These are phyloP conservation scores for Sebastiscus albofasciatus DNA, from an alignment of 2,797 vertebrate species.

Conservation along the genomic window DNA sequence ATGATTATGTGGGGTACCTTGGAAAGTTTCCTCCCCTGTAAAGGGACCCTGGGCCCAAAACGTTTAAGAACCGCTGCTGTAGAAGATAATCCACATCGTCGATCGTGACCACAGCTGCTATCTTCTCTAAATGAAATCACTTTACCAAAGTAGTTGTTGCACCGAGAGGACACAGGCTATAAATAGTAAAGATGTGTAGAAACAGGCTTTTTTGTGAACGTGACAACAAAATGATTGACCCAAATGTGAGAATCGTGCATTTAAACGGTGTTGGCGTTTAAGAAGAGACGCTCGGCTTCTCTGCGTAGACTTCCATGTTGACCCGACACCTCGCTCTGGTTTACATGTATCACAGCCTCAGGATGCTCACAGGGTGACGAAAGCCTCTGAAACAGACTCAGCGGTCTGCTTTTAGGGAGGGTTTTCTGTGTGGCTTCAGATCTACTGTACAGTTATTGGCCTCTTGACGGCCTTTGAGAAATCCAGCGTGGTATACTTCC, in stretches of 20 bases:
- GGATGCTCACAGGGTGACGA: slow-evolving; percentile 51
- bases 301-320: not conserved
- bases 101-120: too few species aligned
- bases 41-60: too few species aligned
- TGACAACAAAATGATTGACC: not conserved
- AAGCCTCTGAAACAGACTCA: slow-evolving; percentile 53
- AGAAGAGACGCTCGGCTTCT: not conserved
- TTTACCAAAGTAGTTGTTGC: too few species aligned
- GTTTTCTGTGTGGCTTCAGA: slow-evolving; percentile 2
- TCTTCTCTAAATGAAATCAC: too few species aligned
- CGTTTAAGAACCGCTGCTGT: rapidly evolving
- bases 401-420: not conserved
- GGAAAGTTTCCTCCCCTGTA: rapidly evolving
- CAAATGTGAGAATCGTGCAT: not conserved
- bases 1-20: too few species aligned
- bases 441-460: not conserved
- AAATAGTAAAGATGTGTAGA: too few species aligned
- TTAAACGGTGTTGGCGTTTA: not conserved
- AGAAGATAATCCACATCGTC: too few species aligned
- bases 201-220: too few species aligned
- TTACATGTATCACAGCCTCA: slow-evolving; percentile 1
- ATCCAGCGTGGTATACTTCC: not conserved
- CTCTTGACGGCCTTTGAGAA: not conserved
- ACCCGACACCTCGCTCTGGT: slow-evolving; percentile 19
- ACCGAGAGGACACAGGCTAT: too few species aligned